phyloP scores from a whole-genome alignment of 2,113 vertebrate species.

The rat (Rattus norvegicus) region DNA sequence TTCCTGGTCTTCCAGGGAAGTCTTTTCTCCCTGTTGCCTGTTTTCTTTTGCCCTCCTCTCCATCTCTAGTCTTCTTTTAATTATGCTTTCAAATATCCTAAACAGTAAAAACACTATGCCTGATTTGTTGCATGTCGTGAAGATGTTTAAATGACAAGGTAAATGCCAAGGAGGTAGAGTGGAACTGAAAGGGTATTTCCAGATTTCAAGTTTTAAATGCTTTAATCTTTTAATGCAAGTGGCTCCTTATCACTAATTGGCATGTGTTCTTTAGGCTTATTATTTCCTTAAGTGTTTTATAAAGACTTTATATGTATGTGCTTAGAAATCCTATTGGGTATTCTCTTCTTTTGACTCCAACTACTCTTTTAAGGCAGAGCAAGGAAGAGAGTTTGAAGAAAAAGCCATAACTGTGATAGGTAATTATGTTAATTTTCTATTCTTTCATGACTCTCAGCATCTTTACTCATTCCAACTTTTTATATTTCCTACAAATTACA shows the following conservation, averaged over 20 bases:
- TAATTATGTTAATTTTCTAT: background rate
- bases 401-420: rapidly evolving
- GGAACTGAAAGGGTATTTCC: slow-evolving; percentile 44
- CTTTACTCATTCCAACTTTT: background rate
- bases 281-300: background rate
- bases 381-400: background rate
- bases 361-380: background rate
- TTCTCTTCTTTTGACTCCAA: background rate
- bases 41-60: background rate
- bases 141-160: slow-evolving; percentile 73
- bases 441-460: background rate
- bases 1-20: background rate
- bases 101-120: slow-evolving; percentile 47
- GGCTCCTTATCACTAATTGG: slow-evolving; percentile 61
- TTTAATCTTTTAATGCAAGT: slow-evolving; percentile 71
- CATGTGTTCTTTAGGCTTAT: slow-evolving; percentile 20
- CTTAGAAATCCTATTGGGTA: background rate
- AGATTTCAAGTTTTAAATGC: slow-evolving; percentile 67
- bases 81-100: background rate
- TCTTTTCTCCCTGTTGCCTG: background rate
- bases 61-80: background rate
- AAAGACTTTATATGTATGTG: slow-evolving; percentile 11
- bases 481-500: background rate
- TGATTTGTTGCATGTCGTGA: slow-evolving; percentile 59
- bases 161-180: slow-evolving; percentile 56